phyloP scores from a whole-genome alignment of 1,140 invertebrate genomes.

The Amphibalanus amphitrite region DNA sequence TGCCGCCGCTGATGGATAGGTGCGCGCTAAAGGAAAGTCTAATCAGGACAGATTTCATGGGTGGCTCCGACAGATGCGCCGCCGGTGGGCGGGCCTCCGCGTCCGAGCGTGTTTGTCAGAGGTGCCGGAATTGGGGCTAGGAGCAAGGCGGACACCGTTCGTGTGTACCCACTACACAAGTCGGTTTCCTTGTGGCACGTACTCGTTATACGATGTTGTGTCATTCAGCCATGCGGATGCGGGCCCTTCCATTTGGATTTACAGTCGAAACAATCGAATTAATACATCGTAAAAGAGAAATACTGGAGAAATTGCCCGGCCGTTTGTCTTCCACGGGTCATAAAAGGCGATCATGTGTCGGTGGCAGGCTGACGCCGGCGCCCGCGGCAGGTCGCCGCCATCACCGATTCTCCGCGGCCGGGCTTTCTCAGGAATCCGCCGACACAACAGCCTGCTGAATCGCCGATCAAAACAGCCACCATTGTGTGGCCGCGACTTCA shows the following conservation, averaged over 20 bases:
- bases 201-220: no score
- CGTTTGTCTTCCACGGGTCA: neutral
- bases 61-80: neutral
- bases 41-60: neutral
- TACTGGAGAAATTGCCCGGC: neutral
- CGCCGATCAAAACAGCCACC: neutral
- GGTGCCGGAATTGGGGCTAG: no score
- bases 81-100: no score
- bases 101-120: no score
- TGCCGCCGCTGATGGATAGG: neutral
- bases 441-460: neutral
- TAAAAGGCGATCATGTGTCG: neutral
- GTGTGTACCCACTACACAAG: no score
- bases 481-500: neutral
- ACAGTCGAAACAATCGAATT: neutral
- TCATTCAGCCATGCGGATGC: no score
- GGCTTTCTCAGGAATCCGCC: neutral
- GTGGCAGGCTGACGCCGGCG: no score
- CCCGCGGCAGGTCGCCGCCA: no score
- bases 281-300: conserved; percentile 2
- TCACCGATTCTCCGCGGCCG: neutral
- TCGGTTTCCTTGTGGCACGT: no score
- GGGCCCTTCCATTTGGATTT: neutral
- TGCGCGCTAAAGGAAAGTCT: neutral
- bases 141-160: no score